Percentiles rank a stretch among this genome's conserved stretches.
Evolutionary conservation across 2,888 invertebrate genomes (phyloP).

Genomic region (Drosophila limbata): DNA sequence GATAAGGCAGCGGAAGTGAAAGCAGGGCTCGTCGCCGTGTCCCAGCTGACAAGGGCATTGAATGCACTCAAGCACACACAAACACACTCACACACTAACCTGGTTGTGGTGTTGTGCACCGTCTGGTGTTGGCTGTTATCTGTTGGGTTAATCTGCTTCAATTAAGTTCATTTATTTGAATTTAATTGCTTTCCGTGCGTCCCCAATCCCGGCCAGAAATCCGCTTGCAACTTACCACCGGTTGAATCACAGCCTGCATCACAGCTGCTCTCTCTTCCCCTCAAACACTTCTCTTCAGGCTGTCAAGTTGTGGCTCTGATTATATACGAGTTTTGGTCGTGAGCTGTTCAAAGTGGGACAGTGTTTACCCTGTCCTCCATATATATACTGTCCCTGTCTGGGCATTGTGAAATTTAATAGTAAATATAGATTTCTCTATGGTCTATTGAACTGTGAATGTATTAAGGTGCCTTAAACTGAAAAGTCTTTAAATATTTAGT

Average conservation of each 20-base stretch:
- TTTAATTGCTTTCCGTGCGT: constrained; percentile 73
- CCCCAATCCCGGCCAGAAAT: constrained; percentile 27
- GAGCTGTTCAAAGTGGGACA: neutral
- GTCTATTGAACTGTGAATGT: too few relatives aligned
- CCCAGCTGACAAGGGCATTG: constrained; percentile 52
- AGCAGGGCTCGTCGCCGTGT: constrained; percentile 61
- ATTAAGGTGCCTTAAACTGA: too few relatives aligned
- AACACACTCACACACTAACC: neutral
- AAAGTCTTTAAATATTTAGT: too few relatives aligned
- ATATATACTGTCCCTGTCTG: neutral
- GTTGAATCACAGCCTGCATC: constrained; percentile 6
- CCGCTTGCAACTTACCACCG: constrained; percentile 26
- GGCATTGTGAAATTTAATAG: neutral
- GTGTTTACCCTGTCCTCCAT: neutral
- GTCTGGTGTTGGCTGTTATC: constrained; percentile 29
- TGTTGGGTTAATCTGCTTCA: constrained; percentile 76
- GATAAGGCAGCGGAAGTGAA: constrained; percentile 65
- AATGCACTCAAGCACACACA: constrained; percentile 34
- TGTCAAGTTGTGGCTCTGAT: constrained; percentile 2
- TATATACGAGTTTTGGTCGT: neutral
- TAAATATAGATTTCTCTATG: neutral
- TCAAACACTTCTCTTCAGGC: neutral
- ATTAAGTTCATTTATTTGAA: constrained; percentile 77
- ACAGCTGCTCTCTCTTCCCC: neutral
- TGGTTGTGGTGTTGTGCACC: constrained; percentile 26